Evolutionary conservation across 2,113 vertebrate genomes (phyloP).

Genomic region (Hystrix cristata): DNA sequence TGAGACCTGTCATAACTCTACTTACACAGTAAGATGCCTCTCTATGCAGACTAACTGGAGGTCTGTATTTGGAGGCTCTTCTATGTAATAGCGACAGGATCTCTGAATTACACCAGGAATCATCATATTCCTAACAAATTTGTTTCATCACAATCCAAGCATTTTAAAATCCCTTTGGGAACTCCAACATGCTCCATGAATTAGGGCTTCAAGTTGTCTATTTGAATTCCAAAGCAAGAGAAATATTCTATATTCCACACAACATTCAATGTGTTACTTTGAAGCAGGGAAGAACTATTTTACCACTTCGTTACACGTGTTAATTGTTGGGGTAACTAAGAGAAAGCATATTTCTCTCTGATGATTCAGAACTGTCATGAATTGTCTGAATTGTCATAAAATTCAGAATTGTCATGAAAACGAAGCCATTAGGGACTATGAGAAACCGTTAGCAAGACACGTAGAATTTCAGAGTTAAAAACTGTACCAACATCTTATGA

Average conservation of each 20-base stretch:
- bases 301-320: neutral
- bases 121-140: neutral
- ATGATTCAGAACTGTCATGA: neutral
- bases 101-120: neutral
- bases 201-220: neutral
- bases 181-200: neutral
- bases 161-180: neutral
- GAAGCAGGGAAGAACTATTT: neutral
- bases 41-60: neutral
- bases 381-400: neutral
- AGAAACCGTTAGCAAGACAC: neutral
- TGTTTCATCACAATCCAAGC: neutral
- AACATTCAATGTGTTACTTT: neutral
- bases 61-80: neutral
- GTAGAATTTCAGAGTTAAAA: neutral
- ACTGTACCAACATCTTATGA: neutral
- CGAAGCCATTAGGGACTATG: neutral
- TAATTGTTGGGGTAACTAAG: neutral
- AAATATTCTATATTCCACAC: neutral
- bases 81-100: neutral
- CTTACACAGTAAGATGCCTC: neutral
- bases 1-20: neutral
- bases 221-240: neutral
- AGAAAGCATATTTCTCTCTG: neutral
- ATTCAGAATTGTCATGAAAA: neutral